Conservation (phyloP, 2,888 invertebrate genomes). For the Acronicta psi region DNA sequence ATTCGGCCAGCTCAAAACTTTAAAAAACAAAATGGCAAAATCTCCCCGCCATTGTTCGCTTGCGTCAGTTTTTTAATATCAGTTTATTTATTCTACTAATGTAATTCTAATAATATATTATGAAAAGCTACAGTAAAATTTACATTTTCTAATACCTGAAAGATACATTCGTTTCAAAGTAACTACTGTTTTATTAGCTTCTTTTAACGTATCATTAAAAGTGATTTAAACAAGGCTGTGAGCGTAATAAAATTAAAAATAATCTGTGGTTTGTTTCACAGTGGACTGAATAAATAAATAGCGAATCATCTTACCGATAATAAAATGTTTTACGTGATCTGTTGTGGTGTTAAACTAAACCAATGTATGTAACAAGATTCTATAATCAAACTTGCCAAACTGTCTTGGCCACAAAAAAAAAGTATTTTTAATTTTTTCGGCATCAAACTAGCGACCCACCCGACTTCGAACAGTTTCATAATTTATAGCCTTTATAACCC, state of each 20-base stretch:
- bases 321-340: slow-evolving; percentile 20
- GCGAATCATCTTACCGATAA: slow-evolving; percentile 20
- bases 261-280: slow-evolving; percentile 30
- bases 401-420: too few relatives aligned
- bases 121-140: slow-evolving; percentile 10
- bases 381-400: too few relatives aligned
- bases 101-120: background rate
- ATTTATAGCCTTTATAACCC: too few relatives aligned
- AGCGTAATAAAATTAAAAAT: slow-evolving; percentile 35
- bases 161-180: slow-evolving; percentile 39
- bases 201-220: slow-evolving; percentile 54
- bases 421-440: too few relatives aligned
- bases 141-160: slow-evolving; percentile 16
- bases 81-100: too few relatives aligned
- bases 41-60: too few relatives aligned
- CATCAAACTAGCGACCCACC: too few relatives aligned
- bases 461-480: too few relatives aligned
- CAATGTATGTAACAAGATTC: background rate
- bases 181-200: slow-evolving; percentile 46
- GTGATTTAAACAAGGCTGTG: slow-evolving; percentile 49
- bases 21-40: too few relatives aligned
- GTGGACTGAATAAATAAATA: slow-evolving; percentile 37
- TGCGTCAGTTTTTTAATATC: too few relatives aligned
- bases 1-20: too few relatives aligned
- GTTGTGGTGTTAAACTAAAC: slow-evolving; percentile 6